Conservation (phyloP, 2,797 vertebrate genomes). For the Hafferia zeledoni region DNA sequence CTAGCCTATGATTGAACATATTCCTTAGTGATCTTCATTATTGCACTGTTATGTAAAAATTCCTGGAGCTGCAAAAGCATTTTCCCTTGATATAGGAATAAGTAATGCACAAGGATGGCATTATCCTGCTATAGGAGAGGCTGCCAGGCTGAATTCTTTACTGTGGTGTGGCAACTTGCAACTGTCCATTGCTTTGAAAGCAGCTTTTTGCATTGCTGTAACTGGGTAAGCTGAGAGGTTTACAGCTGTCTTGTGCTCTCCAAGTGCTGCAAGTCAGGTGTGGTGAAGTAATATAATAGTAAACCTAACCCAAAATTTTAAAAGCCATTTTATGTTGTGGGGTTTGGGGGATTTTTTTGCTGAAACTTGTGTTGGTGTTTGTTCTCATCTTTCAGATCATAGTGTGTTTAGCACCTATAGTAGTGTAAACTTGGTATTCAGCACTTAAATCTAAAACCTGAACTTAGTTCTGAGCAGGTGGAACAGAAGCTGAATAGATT, state of each 20-base stretch:
- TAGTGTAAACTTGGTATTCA: not conserved
- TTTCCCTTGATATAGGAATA: not conserved
- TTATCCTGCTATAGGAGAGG: not conserved
- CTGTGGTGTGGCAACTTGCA: not conserved
- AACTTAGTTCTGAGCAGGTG: not conserved
- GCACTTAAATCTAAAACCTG: not conserved
- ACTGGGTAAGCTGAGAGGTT: not conserved
- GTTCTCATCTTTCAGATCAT: not conserved
- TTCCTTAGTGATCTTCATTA: not conserved
- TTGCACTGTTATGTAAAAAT: not conserved
- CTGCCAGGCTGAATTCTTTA: not conserved
- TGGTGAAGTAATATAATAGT: not conserved
- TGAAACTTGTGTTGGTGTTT: not conserved
- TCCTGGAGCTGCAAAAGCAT: not conserved
- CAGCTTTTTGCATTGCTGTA: not conserved
- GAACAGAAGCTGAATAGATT: too few relatives aligned
- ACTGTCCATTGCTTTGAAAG: not conserved
- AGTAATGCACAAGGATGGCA: fast-evolving
- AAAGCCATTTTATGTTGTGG: not conserved
- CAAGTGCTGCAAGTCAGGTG: not conserved
- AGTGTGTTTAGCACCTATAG: not conserved
- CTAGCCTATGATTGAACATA: not conserved
- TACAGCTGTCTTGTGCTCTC: not conserved
- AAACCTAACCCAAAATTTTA: not conserved
- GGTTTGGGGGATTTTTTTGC: fast-evolving